These are phyloP conservation scores for Chymomyza amoena DNA, from an alignment of 2,888 invertebrate genomes.

Conservation along the genomic window DNA sequence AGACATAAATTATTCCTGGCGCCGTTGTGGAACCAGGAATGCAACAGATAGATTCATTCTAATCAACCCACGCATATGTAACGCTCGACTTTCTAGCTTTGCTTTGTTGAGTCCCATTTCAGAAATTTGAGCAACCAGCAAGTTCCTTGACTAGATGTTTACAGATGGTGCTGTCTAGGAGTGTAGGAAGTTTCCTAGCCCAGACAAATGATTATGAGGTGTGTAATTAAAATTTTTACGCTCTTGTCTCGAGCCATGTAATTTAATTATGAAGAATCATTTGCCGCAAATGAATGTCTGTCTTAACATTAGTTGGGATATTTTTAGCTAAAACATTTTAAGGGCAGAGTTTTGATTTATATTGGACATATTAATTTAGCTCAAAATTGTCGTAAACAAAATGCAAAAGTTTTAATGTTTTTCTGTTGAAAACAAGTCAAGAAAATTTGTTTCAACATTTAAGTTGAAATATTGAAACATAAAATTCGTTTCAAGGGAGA, in stretches of 20 bases:
- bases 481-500: neutral
- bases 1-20: slow-evolving; percentile 45
- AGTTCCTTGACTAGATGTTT: neutral
- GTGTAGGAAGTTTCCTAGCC: neutral
- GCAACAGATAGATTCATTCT: slow-evolving; percentile 1
- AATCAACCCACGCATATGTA: slow-evolving; percentile 30
- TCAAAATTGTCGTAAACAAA: neutral
- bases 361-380: neutral
- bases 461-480: neutral
- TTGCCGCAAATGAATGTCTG: slow-evolving; percentile 54
- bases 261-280: slow-evolving; percentile 72
- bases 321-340: slow-evolving; percentile 44
- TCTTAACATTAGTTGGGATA: slow-evolving; percentile 13
- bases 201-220: slow-evolving; percentile 72
- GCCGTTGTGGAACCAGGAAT: slow-evolving; percentile 23
- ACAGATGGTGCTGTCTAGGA: neutral
- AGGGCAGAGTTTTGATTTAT: slow-evolving; percentile 36
- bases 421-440: neutral
- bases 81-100: slow-evolving; percentile 30
- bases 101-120: slow-evolving; percentile 52
- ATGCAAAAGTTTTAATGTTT: neutral
- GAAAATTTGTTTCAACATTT: slow-evolving; percentile 4
- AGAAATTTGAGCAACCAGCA: slow-evolving; percentile 60
- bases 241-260: slow-evolving; percentile 62
- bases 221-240: slow-evolving; percentile 74